Base-by-base conservation (phyloP, 2,797 vertebrate species). In the Lagorchestes hirsutus region DNA sequence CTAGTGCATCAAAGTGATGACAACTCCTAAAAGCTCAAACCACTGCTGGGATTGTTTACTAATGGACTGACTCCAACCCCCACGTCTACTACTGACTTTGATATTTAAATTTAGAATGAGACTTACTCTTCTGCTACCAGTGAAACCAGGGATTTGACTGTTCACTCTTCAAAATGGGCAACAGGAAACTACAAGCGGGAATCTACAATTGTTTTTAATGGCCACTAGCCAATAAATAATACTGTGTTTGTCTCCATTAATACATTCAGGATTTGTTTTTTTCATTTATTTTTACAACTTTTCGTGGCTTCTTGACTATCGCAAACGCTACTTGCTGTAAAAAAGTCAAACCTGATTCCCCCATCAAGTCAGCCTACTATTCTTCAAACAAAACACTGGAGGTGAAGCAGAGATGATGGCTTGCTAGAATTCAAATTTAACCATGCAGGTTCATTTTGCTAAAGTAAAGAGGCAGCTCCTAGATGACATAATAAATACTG, bases 401-500 rank as follows among this genome's bases (percentile, higher is more conserved):
- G 54, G 82, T 22, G 93, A 1, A 52, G 74, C 16, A 67, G 92
- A 62, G 54, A n/a, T 55, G 40, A 91, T 1, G 67, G 58, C n/a
- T 34, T 50, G 6, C 54, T 0, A 4, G 40, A 46, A 87, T 54
- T n/a, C 55, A 18, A 55, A 55, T 5, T 11, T 2, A 56, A 55
- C 13, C 55, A 87, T 27, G 24, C 28, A 87, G 40, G 31, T 87
- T 82, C 40, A 55, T 3, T 54, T 57, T 31, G 58, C 13, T 29
- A 67, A 0, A 0, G 57, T 24, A 54, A 92, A 0, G 1, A 1
- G 3, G 27, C 9, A 22, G 82, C 55, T 31, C 56, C 12, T 10
- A 18, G 12, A 90, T 40, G 24, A 50, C 4, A 1, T 59, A 46
- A 82, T 6, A 91, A 90, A 90, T 5, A 87, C 40, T 46, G 0